phyloP scores from a whole-genome alignment of 2,113 vertebrate genomes.

The Serinus canaria region DNA sequence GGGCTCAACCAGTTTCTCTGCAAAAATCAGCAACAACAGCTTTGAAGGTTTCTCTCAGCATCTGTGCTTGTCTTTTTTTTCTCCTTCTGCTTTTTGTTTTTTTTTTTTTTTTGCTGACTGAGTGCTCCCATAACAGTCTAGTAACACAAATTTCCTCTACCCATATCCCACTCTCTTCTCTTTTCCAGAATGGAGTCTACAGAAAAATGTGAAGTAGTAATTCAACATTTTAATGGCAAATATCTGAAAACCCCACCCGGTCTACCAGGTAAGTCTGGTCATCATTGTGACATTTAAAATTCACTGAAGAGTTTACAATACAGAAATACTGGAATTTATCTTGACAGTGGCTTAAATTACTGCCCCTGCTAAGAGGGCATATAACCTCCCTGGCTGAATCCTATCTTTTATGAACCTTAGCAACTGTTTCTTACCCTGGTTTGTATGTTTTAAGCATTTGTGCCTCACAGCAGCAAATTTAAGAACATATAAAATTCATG shows the following conservation, averaged over 20 bases:
- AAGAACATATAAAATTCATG: neutral
- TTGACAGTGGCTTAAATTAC: neutral
- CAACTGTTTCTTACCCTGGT: neutral
- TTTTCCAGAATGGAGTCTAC: constrained; percentile 84
- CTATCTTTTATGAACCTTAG: neutral
- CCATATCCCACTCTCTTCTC: constrained; percentile 12
- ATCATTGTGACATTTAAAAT: neutral
- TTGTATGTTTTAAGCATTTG: neutral
- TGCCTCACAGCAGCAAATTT: neutral
- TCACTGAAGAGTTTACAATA: neutral
- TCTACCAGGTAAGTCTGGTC: constrained; percentile 80
- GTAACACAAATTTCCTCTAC: neutral
- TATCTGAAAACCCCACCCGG: constrained; percentile 87
- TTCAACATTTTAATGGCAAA: constrained; percentile 88
- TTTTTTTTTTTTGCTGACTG: neutral
- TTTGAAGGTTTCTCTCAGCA: constrained; percentile 25
- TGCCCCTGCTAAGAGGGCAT: neutral
- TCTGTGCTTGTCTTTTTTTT: neutral
- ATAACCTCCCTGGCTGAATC: neutral
- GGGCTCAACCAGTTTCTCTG: neutral
- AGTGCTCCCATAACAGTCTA: neutral
- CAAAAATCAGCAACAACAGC: constrained; percentile 8
- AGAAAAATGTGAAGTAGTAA: constrained; percentile 89
- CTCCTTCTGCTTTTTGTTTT: neutral
- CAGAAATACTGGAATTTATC: neutral